A percentile compares a stretch with the other conserved stretches of the same genome.
These are phyloP conservation scores for Indicator maculatus DNA, from an alignment of 2,113 vertebrate species.

Conservation along the genomic window DNA sequence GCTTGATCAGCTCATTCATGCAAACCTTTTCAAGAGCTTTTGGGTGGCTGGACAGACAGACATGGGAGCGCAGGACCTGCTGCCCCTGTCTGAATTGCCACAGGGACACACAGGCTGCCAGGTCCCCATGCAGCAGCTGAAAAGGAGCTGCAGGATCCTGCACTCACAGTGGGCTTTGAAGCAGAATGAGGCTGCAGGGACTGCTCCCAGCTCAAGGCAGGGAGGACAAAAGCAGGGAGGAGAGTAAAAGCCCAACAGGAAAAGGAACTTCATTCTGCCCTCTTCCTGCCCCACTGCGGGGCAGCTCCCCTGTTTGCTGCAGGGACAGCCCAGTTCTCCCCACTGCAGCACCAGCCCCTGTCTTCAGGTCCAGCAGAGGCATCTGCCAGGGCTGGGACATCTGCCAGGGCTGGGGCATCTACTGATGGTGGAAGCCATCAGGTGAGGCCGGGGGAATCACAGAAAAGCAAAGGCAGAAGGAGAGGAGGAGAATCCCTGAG, in stretches of 20 bases:
- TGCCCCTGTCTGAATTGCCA: rapidly evolving
- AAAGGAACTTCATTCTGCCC: neutral
- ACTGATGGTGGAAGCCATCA: neutral
- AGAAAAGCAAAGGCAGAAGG: neutral
- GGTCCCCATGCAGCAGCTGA: neutral
- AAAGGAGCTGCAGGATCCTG: neutral
- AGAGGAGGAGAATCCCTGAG: neutral
- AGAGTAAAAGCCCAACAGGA: neutral
- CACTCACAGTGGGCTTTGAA: neutral
- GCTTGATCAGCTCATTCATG: constrained; percentile 49
- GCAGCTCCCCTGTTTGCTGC: neutral
- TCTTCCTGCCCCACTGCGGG: neutral
- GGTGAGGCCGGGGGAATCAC: rapidly evolving
- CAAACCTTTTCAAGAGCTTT: constrained; percentile 33
- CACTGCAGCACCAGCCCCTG: rapidly evolving
- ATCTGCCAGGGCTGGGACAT: neutral
- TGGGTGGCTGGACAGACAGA: neutral
- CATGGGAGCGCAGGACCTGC: neutral
- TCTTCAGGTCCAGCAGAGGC: no score
- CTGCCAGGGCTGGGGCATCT: neutral
- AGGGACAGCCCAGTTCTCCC: neutral
- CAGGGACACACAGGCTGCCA: neutral
- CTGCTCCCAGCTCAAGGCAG: neutral
- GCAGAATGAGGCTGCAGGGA: neutral
- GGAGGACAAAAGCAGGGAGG: neutral